Conservation (phyloP, 1,140 invertebrate genomes). For the Pogonomyrmex californicus region DNA sequence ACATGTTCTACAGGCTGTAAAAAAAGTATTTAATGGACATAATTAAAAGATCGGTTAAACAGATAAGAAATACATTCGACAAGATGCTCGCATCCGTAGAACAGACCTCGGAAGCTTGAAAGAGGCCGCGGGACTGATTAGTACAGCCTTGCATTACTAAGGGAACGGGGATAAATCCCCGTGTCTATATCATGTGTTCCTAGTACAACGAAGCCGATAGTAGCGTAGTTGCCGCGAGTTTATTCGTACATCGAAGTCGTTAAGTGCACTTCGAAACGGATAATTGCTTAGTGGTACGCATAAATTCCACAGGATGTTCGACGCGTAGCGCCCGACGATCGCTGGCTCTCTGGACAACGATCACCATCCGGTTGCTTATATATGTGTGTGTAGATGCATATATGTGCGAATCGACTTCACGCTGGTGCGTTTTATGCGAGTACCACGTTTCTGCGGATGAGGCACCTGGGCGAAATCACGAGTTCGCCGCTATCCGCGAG, state of each 20-base stretch:
- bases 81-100: background rate
- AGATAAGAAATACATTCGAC: conserved; percentile 2
- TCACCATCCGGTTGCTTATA: background rate
- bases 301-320: conserved; percentile 67
- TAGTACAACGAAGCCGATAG: conserved; percentile 40
- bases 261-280: conserved; percentile 74
- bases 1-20: background rate
- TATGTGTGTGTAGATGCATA: background rate
- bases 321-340: conserved; percentile 2
- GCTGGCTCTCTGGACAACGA: conserved; percentile 10
- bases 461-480: background rate
- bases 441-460: background rate
- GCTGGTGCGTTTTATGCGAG: conserved; percentile 51
- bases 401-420: conserved; percentile 24
- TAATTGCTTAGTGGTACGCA: conserved; percentile 73
- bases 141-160: conserved; percentile 29
- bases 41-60: conserved; percentile 45
- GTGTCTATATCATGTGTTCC: conserved; percentile 46
- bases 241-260: conserved; percentile 75
- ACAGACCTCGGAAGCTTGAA: conserved; percentile 14
- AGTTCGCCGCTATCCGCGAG: conserved; percentile 56
- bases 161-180: conserved; percentile 53
- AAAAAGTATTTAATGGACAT: background rate
- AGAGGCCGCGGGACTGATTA: conserved; percentile 50
- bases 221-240: conserved; percentile 62